phyloP scores from a whole-genome alignment of 2,888 invertebrate genomes.

The Clostera curtula region DNA sequence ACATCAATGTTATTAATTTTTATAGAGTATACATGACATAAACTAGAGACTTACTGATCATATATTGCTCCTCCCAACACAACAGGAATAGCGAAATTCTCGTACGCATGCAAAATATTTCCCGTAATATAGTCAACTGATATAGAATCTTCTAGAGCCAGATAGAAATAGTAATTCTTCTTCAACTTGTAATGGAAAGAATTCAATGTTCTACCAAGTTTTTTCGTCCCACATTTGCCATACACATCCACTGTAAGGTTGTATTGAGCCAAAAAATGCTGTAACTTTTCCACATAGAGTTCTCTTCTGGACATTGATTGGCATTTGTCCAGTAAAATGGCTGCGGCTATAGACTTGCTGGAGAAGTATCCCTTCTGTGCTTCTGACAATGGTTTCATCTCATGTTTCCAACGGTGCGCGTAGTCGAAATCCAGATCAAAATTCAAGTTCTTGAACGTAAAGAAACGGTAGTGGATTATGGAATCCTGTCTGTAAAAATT shows the following conservation, averaged over 20 bases:
- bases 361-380: constrained; percentile 26
- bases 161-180: constrained; percentile 80
- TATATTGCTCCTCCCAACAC: constrained; percentile 80
- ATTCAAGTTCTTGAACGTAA: constrained; percentile 34
- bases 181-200: constrained; percentile 53
- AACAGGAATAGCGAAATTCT: constrained; percentile 77
- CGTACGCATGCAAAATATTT: constrained; percentile 69
- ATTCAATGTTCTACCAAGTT: constrained; percentile 39
- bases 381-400: constrained; percentile 27
- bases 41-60: constrained; percentile 53
- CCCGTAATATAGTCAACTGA: constrained; percentile 61
- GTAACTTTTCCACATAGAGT: constrained; percentile 42
- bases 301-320: constrained; percentile 40
- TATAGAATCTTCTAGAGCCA: constrained; percentile 82
- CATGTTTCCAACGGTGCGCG: constrained; percentile 29
- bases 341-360: constrained; percentile 44
- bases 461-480: constrained; percentile 37
- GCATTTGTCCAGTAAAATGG: constrained; percentile 52
- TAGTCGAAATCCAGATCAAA: constrained; percentile 29
- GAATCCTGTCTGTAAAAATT: constrained; percentile 36
- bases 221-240: constrained; percentile 62
- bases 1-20: too few species aligned
- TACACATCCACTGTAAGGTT: constrained; percentile 65
- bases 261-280: constrained; percentile 47
- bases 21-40: too few species aligned